phyloP scores from a whole-genome alignment of 1,140 invertebrate genomes.

The Lordiphosa mommai region DNA sequence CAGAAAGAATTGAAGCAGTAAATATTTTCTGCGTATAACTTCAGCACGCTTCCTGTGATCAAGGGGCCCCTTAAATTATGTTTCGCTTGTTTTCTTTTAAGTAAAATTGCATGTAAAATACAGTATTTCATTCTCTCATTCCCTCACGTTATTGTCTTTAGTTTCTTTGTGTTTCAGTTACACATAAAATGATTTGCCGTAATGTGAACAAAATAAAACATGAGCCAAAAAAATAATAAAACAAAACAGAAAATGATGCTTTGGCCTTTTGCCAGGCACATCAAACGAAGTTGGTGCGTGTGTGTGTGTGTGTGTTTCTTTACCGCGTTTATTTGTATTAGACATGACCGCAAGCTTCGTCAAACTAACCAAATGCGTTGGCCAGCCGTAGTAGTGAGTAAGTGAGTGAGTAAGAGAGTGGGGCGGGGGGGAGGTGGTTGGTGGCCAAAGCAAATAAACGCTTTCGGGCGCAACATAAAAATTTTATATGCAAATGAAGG shows the following conservation, averaged over 20 bases:
- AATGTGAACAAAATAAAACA: constrained; percentile 18
- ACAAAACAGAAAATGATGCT: neutral
- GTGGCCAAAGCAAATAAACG: constrained; percentile 59
- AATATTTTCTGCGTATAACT: too few species aligned
- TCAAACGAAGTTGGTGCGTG: constrained; percentile 29
- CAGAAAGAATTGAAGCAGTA: too few species aligned
- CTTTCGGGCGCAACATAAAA: constrained; percentile 60
- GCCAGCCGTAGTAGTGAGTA: constrained; percentile 7
- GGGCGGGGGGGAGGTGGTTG: constrained; percentile 5
- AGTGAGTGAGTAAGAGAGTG: neutral
- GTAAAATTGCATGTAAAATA: too few species aligned
- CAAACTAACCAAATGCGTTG: constrained; percentile 32
- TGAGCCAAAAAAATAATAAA: constrained; percentile 12
- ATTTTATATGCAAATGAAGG: constrained; percentile 76
- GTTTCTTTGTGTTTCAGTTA: constrained; percentile 31
- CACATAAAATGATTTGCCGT: constrained; percentile 31
- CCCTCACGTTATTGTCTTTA: constrained; percentile 6
- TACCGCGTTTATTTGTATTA: constrained; percentile 49
- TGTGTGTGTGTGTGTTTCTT: constrained; percentile 21
- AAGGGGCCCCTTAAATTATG: too few species aligned
- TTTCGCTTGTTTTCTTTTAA: too few species aligned
- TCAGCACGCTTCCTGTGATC: too few species aligned
- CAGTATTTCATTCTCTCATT: neutral
- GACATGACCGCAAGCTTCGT: constrained; percentile 51
- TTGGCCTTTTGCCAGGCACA: neutral